These are phyloP conservation scores for Scomber japonicus DNA, from an alignment of 2,113 vertebrate genomes.

Conservation along the genomic window DNA sequence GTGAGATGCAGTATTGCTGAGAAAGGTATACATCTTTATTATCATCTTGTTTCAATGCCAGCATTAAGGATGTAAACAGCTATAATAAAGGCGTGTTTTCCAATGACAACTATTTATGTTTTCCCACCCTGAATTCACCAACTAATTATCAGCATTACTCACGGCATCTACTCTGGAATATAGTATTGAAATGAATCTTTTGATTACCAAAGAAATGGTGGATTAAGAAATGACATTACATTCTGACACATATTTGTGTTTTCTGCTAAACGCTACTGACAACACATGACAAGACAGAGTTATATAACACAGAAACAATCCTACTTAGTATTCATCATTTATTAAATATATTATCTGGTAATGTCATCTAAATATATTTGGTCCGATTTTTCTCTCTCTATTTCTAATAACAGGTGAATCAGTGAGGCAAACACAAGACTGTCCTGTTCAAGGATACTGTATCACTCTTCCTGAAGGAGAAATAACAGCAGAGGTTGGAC, in stretches of 20 bases:
- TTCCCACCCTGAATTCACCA: not conserved
- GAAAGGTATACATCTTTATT: slow-evolving; percentile 32
- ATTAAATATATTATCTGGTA: too few relatives aligned
- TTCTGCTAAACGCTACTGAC: too few relatives aligned
- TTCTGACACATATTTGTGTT: too few relatives aligned
- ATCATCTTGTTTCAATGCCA: not conserved
- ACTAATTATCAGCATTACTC: too few relatives aligned
- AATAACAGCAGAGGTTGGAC: slow-evolving; percentile 60
- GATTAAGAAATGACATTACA: too few relatives aligned
- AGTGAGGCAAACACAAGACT: too few relatives aligned
- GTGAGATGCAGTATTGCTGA: not conserved
- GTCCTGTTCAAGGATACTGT: not conserved
- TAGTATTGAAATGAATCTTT: not conserved
- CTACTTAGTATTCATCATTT: too few relatives aligned
- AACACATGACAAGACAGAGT: too few relatives aligned
- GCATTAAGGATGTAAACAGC: not conserved
- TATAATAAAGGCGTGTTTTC: not conserved
- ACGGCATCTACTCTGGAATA: not conserved
- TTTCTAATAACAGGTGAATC: too few relatives aligned
- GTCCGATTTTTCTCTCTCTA: too few relatives aligned
- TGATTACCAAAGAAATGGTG: not conserved
- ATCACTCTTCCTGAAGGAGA: not conserved
- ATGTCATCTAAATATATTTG: not conserved
- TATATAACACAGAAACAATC: too few relatives aligned
- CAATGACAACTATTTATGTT: not conserved